Evolutionary conservation across 2,797 vertebrate genomes (phyloP), one percentile per base, ranked within the genome.

Genomic region (Rhinogobio ventralis): DNA sequence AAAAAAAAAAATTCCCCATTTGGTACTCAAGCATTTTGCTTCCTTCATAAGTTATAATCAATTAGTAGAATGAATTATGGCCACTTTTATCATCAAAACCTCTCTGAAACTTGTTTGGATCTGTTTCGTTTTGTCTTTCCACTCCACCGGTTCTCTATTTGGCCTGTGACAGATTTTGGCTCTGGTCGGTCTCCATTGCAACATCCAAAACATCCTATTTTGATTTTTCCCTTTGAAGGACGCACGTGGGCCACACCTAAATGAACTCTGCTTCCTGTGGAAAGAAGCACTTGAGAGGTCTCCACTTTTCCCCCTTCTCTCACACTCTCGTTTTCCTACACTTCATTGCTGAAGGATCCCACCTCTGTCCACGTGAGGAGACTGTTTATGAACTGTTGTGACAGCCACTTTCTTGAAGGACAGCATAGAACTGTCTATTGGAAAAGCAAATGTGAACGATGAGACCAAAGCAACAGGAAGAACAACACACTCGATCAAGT

Each of bases 381-480:
- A 76, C 83, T 85, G 78, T 86, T 82, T 84, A 84, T 20, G 15
- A 69, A 74, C 81, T 86, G 85, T 88, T 85, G 74, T 86, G 87
- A 88, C 74, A 74, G 60, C 77, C 71, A 28, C 62, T 30, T 66
- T 78, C 75, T 81, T 64, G 20, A 81, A 80, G 53, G 46, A 80
- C 25, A 49, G 39, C 68, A 13, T 19, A 23, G 55, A 84, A 78
- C 42, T 6, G 57, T 79, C 57, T 33, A n/a, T 68, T 66, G 71
- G 49, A 84, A 85, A 88, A 85, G 72, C 45, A 77, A 81, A 53
- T 71, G 57, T 30, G 51, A 30, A 20, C 42, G 66, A 66, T 71
- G 39, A 71, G 74, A 28, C 23, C 33, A 77, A 45, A 73, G 67
- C 42, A 57, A 82, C 33, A 57, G 78, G 69, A 85, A 76, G 23